Percentiles rank a stretch among this genome's conserved stretches.
These are phyloP conservation scores for Gnatocerus cornutus DNA, from an alignment of 2,888 invertebrate genomes.

Conservation along the genomic window DNA sequence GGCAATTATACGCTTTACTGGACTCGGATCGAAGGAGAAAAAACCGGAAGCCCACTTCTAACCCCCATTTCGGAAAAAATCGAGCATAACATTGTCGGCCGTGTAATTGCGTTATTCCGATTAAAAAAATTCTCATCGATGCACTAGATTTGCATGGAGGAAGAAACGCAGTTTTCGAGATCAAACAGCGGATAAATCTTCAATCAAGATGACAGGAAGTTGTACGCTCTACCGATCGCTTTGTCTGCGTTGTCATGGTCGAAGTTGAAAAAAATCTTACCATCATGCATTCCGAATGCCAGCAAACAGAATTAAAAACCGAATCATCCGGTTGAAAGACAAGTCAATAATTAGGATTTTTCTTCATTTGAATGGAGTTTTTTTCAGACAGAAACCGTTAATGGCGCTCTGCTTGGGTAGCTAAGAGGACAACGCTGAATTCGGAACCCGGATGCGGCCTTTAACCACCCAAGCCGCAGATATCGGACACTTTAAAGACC, in stretches of 20 bases:
- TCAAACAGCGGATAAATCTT: slow-evolving; percentile 57
- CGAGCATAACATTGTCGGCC: not conserved
- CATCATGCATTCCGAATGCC: slow-evolving; percentile 28
- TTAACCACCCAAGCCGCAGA: not conserved
- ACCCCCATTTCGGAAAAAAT: slow-evolving; percentile 12
- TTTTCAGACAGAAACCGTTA: slow-evolving; percentile 31
- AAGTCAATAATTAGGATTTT: slow-evolving; percentile 44
- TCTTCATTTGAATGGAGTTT: slow-evolving; percentile 30
- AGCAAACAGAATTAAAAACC: slow-evolving; percentile 41
- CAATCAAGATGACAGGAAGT: slow-evolving; percentile 60
- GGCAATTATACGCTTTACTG: slow-evolving; percentile 28
- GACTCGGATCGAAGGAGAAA: slow-evolving; percentile 4
- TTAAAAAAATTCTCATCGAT: not conserved
- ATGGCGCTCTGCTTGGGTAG: slow-evolving; percentile 17
- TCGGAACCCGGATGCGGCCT: slow-evolving; percentile 5
- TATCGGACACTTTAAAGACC: too few species aligned
- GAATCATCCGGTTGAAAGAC: slow-evolving; percentile 41
- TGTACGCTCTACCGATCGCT: slow-evolving; percentile 58
- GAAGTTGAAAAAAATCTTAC: slow-evolving; percentile 30
- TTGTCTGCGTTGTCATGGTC: slow-evolving; percentile 52
- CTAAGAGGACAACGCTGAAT: slow-evolving; percentile 5
- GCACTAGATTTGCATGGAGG: slow-evolving; percentile 19
- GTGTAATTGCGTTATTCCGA: slow-evolving; percentile 24
- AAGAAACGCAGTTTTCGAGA: slow-evolving; percentile 36
- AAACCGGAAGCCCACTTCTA: slow-evolving; percentile 8